Evolutionary conservation across 2,888 invertebrate species (phyloP), one percentile per base, ranked within the genome.

Genomic region (Ophraella communa): DNA sequence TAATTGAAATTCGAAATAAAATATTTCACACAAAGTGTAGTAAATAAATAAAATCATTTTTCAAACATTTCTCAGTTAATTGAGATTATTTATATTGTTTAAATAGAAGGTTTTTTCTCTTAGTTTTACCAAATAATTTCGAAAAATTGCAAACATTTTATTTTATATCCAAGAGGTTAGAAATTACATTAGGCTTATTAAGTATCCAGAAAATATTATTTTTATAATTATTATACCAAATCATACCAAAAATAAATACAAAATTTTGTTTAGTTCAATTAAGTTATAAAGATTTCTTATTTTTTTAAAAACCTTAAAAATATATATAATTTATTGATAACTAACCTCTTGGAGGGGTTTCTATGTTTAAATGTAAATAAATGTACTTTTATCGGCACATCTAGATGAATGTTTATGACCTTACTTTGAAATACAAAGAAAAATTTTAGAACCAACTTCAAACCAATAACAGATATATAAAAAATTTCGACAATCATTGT

Each of bases 311-410:
- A 17, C 18, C 18, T 42, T 7, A n/a, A 18, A 4, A 21, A 47
- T 47, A 8, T 47, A 21, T 47, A 11, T 17, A 39, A 39, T 20
- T 47, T 47, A 11, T 20, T n/a, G 17, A n/a, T 11, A 17, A 52
- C 27, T 52, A 52, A 52, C 17, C 24, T 20, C 52, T 52, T 42
- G 30, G 45, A 47, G 30, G 10, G n/a, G 30, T 57, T 57, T 47
- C 14, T 33, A 24, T 45, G 24, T 42, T 18, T 57, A n/a, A 56
- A 23, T 57, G 57, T 57, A 57, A 14, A 57, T 57, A 57, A 33
- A 57, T 57, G 57, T 57, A 56, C 11, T 57, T 57, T 47, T 47
- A 42, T 33, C 33, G 20, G 57, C 57, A 57, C 57, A n/a, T 23
- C 14, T 23, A 17, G 42, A 42, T 24, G 17, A 21, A 17, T 10